Conservation (phyloP, 1,140 invertebrate genomes). For the Aphelenchoides besseyi region DNA sequence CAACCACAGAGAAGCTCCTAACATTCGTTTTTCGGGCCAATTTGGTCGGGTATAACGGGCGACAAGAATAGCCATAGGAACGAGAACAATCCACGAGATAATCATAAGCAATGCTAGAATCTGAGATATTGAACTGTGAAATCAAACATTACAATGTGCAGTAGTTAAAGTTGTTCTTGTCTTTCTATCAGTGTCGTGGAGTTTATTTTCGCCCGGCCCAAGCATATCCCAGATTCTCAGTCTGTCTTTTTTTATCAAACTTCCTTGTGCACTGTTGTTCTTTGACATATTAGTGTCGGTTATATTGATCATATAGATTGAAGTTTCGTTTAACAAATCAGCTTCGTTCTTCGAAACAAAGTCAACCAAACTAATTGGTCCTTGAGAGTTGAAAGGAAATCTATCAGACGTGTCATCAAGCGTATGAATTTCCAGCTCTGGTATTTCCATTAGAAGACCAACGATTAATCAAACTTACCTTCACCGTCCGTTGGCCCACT, state of each 20-base stretch:
- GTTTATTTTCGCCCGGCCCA: background rate
- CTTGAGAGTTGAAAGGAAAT: constrained; percentile 5
- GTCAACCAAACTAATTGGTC: constrained; percentile 8
- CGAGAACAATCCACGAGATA: background rate
- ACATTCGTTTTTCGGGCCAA: background rate
- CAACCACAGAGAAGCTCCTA: background rate
- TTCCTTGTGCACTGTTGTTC: background rate
- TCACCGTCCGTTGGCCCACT: background rate
- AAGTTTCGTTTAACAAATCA: background rate
- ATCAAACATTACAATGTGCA: too few relatives aligned
- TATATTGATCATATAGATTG: constrained; percentile 7
- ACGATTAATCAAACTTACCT: background rate
- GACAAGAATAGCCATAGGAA: background rate
- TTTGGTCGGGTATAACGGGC: constrained; percentile 1
- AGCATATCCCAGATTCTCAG: constrained; percentile 7
- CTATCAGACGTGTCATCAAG: constrained; percentile 11
- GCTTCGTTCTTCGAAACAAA: background rate
- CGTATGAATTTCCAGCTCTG: background rate
- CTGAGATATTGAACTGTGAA: too few relatives aligned
- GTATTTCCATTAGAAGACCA: too few relatives aligned
- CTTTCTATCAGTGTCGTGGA: background rate
- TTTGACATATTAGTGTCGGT: background rate
- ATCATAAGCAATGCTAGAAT: constrained; percentile 12
- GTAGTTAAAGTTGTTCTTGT: background rate
- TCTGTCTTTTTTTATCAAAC: background rate